These are phyloP conservation scores for Pelobates fuscus DNA, from an alignment of 2,113 vertebrate genomes.

Conservation along the genomic window DNA sequence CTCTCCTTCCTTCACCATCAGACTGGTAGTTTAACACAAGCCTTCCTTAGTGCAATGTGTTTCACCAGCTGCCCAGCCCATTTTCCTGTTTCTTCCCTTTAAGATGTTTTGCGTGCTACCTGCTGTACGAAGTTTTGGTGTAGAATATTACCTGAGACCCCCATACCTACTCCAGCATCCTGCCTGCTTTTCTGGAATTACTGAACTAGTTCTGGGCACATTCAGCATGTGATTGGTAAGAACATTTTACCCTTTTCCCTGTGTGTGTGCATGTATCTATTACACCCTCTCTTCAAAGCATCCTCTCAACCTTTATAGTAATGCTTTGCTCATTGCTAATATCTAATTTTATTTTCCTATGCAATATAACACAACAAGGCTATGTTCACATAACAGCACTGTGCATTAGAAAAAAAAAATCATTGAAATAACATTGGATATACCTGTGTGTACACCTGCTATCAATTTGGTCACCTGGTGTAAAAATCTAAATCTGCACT, in stretches of 20 bases:
- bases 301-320: not conserved
- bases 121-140: conserved; percentile 21
- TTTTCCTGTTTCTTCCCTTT: conserved; percentile 17
- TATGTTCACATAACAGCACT: no score
- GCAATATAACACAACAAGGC: no score
- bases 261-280: not conserved
- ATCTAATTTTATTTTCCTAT: not conserved
- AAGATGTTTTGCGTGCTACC: conserved; percentile 21
- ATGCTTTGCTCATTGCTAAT: not conserved
- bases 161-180: not conserved
- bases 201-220: conserved; percentile 5
- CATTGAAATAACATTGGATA: no score
- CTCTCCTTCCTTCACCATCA: conserved; percentile 44
- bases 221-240: conserved; percentile 43
- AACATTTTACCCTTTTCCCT: conserved; percentile 5
- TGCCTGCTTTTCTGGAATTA: conserved; percentile 26
- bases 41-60: conserved; percentile 43
- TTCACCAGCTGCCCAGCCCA: conserved; percentile 46
- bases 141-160: not conserved
- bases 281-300: not conserved
- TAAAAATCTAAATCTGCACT: no score
- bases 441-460: no score
- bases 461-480: no score
- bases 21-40: conserved; percentile 48
- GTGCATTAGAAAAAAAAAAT: no score